A percentile compares a stretch with the other conserved stretches of the same genome.
Conservation (phyloP, 2,113 vertebrate species). For the Cyphomyrus discorhynchus region DNA sequence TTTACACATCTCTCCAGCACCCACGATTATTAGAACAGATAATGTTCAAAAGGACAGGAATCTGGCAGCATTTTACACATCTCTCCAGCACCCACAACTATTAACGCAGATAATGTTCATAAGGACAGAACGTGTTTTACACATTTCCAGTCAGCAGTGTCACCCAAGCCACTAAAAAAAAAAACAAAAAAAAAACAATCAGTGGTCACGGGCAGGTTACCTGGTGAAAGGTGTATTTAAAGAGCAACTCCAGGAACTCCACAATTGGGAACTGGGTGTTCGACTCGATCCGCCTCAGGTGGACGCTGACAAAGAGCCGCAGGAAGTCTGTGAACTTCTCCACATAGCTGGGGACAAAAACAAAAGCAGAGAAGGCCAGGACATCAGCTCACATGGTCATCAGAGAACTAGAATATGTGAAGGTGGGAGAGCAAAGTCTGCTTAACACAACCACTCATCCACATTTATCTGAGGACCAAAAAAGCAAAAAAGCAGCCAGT, state of each 20-base stretch:
- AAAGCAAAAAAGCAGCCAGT: conserved; percentile 17
- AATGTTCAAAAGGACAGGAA: not conserved
- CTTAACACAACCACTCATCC: not conserved
- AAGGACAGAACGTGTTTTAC: not conserved
- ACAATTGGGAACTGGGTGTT: conserved; percentile 94
- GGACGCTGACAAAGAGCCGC: conserved; percentile 92
- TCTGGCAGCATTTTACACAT: not conserved
- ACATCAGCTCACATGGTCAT: conserved; percentile 19
- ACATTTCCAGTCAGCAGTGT: not conserved
- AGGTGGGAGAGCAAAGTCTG: not conserved
- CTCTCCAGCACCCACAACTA: not conserved
- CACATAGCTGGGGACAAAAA: conserved; percentile 73
- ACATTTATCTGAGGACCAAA: conserved; percentile 36
- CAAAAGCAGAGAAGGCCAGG: conserved; percentile 27
- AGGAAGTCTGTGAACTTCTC: conserved; percentile 98
- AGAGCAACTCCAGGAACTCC: conserved; percentile 87
- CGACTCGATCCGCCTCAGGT: conserved; percentile 88
- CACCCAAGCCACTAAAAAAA: not conserved
- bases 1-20: not conserved
- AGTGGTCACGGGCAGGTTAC: conserved; percentile 49
- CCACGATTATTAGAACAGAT: not conserved
- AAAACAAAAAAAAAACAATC: not conserved
- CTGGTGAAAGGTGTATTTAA: conserved; percentile 99
- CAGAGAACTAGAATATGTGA: not conserved
- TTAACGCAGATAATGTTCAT: not conserved